Evolutionary conservation across 2,113 vertebrate genomes (phyloP), one percentile per base, ranked within the genome.

Genomic region (Pionites leucogaster): DNA sequence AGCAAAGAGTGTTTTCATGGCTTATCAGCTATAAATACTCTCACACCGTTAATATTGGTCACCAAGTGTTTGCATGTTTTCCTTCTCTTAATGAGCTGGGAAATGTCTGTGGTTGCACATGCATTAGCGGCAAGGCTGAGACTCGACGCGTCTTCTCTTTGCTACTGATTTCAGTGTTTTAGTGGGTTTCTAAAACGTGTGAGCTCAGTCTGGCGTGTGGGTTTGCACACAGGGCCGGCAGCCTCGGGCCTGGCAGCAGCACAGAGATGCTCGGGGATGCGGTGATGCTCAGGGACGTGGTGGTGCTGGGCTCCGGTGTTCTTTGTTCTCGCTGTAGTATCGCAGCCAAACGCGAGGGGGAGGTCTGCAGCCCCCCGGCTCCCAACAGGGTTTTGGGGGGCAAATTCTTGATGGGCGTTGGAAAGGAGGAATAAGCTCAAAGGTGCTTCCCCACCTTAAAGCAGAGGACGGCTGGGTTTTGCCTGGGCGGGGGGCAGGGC

Each of bases 301-400:
- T 8, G 76, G 68, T 50, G 87, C 87, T 44, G 92, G 69, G 68
- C 78, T 78, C 55, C 0, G 1, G 3, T 0, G 15, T 67, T 86
- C 93, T 97, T 97, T 97, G 95, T 96, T 96, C 92, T 92, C 4
- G 37, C 49, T 93, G 93, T 82, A 91, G 47, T 92, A 50, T 78
- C 15, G 0, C 60, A 17, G 82, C 37, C 41, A 13, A 64, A 88
- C 59, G 7, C 67, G 44, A 96, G 86, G 74, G 90, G 97, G 93
- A 92, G 78, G 65, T 33, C 67, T 0, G 0, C 5, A 5, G 25
- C 50, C 74, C 79, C 77, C 82, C 25, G 0, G 13, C 55, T 85
- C 67, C 65, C 68, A 1, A 27, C 0, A 10, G 59, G 18, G 8
- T 75, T 78, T 65, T 0, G 9, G 29, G 81, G 84, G 19, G 33